A percentile compares a stretch with the other conserved stretches of the same genome.
Conservation (phyloP, 2,888 invertebrate species). For the Alentia gelatinosa region DNA sequence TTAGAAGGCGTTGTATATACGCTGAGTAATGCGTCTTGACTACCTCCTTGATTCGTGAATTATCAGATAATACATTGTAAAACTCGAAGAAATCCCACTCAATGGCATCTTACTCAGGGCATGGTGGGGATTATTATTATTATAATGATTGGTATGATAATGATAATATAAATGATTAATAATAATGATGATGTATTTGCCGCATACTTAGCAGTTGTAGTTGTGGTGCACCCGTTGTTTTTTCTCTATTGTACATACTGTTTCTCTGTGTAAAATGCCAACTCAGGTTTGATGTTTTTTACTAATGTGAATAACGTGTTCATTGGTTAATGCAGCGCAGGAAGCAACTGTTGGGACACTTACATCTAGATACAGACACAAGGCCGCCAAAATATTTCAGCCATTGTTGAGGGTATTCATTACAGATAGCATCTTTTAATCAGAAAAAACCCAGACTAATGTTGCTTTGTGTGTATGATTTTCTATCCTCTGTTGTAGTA, state of each 20-base stretch:
- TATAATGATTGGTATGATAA: constrained; percentile 18
- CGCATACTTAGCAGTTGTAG: constrained; percentile 45
- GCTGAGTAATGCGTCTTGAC: not conserved
- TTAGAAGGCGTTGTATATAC: no score
- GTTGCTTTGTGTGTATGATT: no score
- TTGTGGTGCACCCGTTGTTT: constrained; percentile 48
- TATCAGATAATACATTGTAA: not conserved
- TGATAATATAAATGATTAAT: not conserved
- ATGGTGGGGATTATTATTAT: constrained; percentile 36
- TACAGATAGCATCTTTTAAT: no score
- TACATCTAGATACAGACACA: not conserved
- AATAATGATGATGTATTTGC: constrained; percentile 48
- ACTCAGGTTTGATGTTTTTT: constrained; percentile 53
- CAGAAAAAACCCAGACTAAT: no score
- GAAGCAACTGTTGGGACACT: constrained; percentile 31
- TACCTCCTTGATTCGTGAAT: constrained; percentile 39
- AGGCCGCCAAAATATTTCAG: constrained; percentile 14
- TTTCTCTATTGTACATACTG: constrained; percentile 50
- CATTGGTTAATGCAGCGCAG: not conserved
- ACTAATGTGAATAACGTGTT: constrained; percentile 8
- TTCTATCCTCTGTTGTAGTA: no score
- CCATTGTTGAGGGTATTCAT: no score
- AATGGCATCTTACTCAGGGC: constrained; percentile 50
- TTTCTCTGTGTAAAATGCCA: constrained; percentile 48
- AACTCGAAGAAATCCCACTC: constrained; percentile 44